These are phyloP conservation scores for Drosophila arizonae DNA, from an alignment of 1,140 invertebrate species.

Conservation along the genomic window DNA sequence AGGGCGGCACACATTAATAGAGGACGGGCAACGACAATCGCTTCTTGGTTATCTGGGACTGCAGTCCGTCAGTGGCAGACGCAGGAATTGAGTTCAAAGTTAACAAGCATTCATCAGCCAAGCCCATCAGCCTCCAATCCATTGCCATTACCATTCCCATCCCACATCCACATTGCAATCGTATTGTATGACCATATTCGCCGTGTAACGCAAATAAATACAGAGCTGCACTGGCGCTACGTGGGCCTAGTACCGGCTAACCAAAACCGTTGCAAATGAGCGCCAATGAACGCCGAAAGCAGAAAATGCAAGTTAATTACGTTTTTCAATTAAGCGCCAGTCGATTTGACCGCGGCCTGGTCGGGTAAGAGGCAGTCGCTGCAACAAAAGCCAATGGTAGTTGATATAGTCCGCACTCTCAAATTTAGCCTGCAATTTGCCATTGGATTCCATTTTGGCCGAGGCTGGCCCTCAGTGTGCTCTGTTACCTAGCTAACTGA, in stretches of 20 bases:
- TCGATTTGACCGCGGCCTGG: constrained; percentile 33
- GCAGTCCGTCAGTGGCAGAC: constrained; percentile 35
- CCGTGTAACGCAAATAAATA: constrained; percentile 65
- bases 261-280: constrained; percentile 72
- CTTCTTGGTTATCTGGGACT: constrained; percentile 24
- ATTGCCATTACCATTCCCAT: background rate
- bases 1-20: too few species aligned
- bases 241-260: constrained; percentile 6
- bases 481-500: constrained; percentile 12
- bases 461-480: constrained; percentile 40
- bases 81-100: constrained; percentile 69
- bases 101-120: constrained; percentile 56
- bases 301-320: constrained; percentile 81
- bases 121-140: constrained; percentile 10
- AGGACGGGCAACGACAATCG: background rate
- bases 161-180: background rate
- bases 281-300: constrained; percentile 78
- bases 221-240: constrained; percentile 16
- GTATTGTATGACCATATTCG: constrained; percentile 15
- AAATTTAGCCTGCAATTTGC: constrained; percentile 48
- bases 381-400: constrained; percentile 26
- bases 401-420: constrained; percentile 3
- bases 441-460: constrained; percentile 67
- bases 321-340: constrained; percentile 78
- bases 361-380: constrained; percentile 3